These are phyloP conservation scores for Epinephelus malabaricus DNA, from an alignment of 2,797 vertebrate species.

Conservation along the genomic window DNA sequence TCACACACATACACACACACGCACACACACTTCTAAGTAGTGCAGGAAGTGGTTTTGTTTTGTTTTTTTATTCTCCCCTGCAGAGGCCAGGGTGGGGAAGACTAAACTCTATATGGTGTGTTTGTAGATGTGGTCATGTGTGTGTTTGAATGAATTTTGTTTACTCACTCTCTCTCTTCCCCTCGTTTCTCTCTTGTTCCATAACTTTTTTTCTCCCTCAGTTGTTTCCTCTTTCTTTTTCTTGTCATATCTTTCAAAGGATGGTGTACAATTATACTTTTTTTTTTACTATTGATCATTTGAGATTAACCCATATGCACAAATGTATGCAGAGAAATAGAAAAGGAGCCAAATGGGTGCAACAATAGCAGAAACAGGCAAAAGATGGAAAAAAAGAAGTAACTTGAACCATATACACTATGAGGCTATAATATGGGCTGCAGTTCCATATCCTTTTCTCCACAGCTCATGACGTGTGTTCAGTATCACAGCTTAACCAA, in stretches of 20 bases:
- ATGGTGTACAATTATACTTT: not conserved
- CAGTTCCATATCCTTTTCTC: not conserved
- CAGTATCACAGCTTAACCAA: not conserved
- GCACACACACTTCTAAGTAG: constrained; percentile 50
- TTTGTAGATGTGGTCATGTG: constrained; percentile 39
- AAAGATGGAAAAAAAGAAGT: not conserved
- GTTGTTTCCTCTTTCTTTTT: not conserved
- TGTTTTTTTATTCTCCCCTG: constrained; percentile 57
- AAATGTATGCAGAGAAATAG: not conserved
- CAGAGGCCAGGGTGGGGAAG: constrained; percentile 62
- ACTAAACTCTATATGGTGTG: constrained; percentile 43
- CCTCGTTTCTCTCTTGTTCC: not conserved
- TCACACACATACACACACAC: constrained; percentile 30
- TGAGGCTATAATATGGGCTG: not conserved
- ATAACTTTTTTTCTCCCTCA: not conserved
- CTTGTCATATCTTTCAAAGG: not conserved
- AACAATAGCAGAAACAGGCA: not conserved
- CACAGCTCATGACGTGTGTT: not conserved
- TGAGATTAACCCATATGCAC: not conserved
- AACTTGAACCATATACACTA: not conserved
- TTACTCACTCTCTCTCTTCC: constrained; percentile 27
- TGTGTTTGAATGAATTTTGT: constrained; percentile 46
- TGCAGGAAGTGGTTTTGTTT: constrained; percentile 74
- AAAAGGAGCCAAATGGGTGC: not conserved
- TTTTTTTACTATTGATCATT: not conserved